Evolutionary conservation across 2,888 invertebrate genomes (phyloP).

Genomic region (Augochlorella aurata): DNA sequence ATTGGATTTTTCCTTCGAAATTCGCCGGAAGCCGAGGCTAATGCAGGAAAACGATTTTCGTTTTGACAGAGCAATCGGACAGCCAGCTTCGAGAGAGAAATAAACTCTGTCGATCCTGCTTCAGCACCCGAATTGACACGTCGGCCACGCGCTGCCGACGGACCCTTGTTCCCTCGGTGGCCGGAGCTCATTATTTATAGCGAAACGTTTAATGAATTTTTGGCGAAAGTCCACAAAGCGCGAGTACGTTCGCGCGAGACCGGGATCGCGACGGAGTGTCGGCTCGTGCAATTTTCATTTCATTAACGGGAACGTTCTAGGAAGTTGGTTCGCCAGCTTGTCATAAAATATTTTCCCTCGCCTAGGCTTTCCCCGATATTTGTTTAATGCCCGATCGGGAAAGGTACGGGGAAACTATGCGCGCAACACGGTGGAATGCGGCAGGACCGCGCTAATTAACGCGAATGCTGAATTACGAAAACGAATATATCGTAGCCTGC

Average conservation of each 20-base stretch:
- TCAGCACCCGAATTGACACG: neutral
- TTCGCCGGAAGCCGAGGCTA: too few relatives aligned
- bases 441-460: neutral
- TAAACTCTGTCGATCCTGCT: neutral
- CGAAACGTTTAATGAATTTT: conserved; percentile 1
- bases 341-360: neutral
- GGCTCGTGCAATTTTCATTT: neutral
- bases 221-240: neutral
- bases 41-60: too few relatives aligned
- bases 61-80: too few relatives aligned
- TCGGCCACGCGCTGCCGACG: neutral
- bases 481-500: neutral
- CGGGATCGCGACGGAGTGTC: neutral
- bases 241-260: neutral
- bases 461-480: neutral
- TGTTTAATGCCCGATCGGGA: neutral
- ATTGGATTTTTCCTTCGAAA: too few relatives aligned
- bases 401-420: neutral
- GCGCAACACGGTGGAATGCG: neutral
- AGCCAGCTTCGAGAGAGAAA: neutral
- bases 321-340: neutral
- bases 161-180: neutral
- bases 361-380: neutral
- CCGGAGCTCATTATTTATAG: neutral
- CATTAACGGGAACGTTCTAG: neutral